Evolutionary conservation across 2,113 vertebrate genomes (phyloP).

Genomic region (Eulemur macaco): DNA sequence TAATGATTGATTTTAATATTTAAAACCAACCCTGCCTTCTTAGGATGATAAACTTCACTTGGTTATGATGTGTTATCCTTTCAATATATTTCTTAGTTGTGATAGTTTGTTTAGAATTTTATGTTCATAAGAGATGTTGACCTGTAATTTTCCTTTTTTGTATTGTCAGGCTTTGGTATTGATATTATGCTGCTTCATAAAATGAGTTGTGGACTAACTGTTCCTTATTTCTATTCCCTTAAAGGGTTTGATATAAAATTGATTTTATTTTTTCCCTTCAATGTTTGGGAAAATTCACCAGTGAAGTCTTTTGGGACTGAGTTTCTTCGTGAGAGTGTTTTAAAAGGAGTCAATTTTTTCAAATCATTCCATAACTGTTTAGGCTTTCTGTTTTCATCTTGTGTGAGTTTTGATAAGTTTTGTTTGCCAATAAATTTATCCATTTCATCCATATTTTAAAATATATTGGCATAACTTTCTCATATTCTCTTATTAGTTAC

Average conservation of each 20-base stretch:
- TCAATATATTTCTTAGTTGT: neutral
- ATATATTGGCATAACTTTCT: neutral
- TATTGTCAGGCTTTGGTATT: neutral
- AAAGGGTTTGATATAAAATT: neutral
- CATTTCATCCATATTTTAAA: neutral
- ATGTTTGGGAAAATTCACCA: neutral
- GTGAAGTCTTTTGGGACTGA: neutral
- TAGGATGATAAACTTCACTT: neutral
- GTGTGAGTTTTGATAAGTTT: neutral
- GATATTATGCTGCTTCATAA: neutral
- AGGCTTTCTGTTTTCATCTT: neutral
- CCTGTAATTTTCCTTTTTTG: neutral
- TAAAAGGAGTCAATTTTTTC: neutral
- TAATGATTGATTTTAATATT: neutral
- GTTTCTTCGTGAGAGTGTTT: neutral
- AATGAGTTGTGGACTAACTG: neutral
- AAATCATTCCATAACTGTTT: neutral
- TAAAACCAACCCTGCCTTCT: neutral
- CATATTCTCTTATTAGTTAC: neutral
- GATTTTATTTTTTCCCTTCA: neutral
- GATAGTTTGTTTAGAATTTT: neutral
- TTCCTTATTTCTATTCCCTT: neutral
- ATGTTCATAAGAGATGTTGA: neutral
- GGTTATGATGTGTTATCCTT: neutral
- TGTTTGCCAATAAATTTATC: neutral